Evolutionary conservation across 2,888 invertebrate species (phyloP).

Genomic region (Achlya flavicornis): DNA sequence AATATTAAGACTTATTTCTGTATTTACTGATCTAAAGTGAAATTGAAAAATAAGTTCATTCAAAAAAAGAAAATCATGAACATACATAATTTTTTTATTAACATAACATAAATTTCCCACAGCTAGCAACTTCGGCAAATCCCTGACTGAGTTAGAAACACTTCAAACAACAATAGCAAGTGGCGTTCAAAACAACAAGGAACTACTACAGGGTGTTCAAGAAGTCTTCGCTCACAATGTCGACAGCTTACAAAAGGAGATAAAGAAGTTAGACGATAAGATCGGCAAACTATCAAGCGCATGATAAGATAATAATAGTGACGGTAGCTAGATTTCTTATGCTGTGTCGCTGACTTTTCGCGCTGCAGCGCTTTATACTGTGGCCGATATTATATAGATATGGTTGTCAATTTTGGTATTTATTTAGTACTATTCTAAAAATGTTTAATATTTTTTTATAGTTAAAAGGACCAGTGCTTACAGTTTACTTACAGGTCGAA

Average conservation of each 20-base stretch:
- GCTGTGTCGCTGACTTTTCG: not conserved
- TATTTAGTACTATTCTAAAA: not conserved
- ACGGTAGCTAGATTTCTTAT: not conserved
- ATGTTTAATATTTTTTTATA: not conserved
- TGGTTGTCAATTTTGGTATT: not conserved
- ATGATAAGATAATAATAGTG: constrained; percentile 44
- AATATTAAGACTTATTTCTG: too few relatives aligned
- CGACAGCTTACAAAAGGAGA: constrained; percentile 90
- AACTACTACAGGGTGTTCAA: constrained; percentile 90
- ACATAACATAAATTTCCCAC: constrained; percentile 33
- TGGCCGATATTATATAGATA: not conserved
- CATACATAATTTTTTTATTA: too few relatives aligned
- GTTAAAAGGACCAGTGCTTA: too few relatives aligned
- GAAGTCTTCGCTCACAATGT: constrained; percentile 92
- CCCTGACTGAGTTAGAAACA: constrained; percentile 91
- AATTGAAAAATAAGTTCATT: too few relatives aligned
- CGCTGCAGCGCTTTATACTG: not conserved
- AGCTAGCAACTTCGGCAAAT: constrained; percentile 95
- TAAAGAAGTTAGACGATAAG: constrained; percentile 89
- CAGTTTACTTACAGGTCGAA: too few relatives aligned
- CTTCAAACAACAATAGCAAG: constrained; percentile 88
- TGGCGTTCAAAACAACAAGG: constrained; percentile 91
- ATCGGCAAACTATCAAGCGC: constrained; percentile 84
- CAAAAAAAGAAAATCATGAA: too few relatives aligned
- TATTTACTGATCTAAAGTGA: too few relatives aligned